Evolutionary conservation across 2,888 invertebrate genomes (phyloP), one percentile per base, ranked within the genome.

Genomic region (Netelia virgata): DNA sequence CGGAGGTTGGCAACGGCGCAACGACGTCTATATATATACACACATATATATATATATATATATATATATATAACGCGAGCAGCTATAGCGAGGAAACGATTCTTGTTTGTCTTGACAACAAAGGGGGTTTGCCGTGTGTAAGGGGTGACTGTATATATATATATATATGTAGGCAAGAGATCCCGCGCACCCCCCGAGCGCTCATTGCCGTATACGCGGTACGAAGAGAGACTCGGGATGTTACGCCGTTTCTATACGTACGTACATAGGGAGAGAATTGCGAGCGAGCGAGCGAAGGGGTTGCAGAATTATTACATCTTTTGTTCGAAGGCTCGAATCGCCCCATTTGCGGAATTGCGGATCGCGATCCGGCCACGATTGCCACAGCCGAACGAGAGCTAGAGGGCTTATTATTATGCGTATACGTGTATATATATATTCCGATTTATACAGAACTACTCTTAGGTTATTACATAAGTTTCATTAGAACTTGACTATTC

Each of bases 31-130:
- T 57, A 57, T 57, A 57, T 57, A 66, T 69, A 77, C 68, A 50
- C 43, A 57, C 8, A 6, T 18, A 57, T 18, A 57, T 55, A 53
- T 47, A 57, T 18, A 57, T 55, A 53, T 47, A 5, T 47, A 11
- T 16, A 23, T n/a, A 8, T 68, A 43, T 43, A 43, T 10, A 57
- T 36, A 11, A 36, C 83, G 86, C 87, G 86, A 88, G 88, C 88
- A 89, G 88, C 86, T 86, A 88, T 88, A 90, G 91, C 66, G 63
- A 81, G 85, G 91, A 92, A 93, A 92, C 92, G 91, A 92, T 93
- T 93, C 92, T 91, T 93, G 92, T 93, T 93, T 93, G 93, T 93
- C 92, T 93, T 91, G 92, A 92, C 92, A 93, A 93, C 92, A 93
- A 92, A 91, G 91, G 91, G 92, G 83, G 82, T 69, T 77, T 57